A percentile compares a stretch with the other conserved stretches of the same genome.
phyloP scores from a whole-genome alignment of 2,888 invertebrate species.

The Agrotis ipsilon region DNA sequence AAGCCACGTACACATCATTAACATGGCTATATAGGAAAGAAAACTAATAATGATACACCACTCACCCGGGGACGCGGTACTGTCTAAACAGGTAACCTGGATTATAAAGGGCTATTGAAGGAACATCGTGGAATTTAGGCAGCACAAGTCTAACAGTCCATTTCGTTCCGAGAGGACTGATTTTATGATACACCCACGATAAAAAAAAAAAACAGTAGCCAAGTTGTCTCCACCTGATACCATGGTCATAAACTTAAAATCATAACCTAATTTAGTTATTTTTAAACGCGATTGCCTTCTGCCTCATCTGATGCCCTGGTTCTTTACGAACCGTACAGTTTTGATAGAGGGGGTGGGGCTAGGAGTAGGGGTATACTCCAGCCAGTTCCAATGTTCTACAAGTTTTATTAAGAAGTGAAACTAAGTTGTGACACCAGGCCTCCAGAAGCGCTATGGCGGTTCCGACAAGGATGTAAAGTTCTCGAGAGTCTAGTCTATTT shows the following conservation, averaged over 20 bases:
- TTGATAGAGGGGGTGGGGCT: neutral
- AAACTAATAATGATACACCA: neutral
- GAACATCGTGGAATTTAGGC: too few relatives aligned
- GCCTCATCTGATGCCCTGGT: neutral
- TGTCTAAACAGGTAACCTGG: too few relatives aligned
- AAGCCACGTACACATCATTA: neutral
- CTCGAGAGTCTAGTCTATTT: neutral
- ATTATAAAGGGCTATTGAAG: too few relatives aligned
- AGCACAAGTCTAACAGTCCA: too few relatives aligned
- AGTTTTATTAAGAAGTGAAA: constrained; percentile 49
- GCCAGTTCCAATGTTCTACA: constrained; percentile 20
- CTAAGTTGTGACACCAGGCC: constrained; percentile 46
- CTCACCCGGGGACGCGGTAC: too few relatives aligned
- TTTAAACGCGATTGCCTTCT: neutral
- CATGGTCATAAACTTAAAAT: neutral
- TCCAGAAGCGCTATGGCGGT: constrained; percentile 14
- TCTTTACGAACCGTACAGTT: constrained; percentile 26
- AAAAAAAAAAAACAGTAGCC: too few relatives aligned
- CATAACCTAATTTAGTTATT: neutral
- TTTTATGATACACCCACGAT: too few relatives aligned
- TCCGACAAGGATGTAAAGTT: constrained; percentile 36
- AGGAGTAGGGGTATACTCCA: neutral
- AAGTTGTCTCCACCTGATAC: too few relatives aligned
- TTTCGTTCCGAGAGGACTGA: too few relatives aligned
- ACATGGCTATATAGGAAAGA: neutral